phyloP scores from a whole-genome alignment of 2,113 vertebrate species.

The Nothobranchius kuhntae region DNA sequence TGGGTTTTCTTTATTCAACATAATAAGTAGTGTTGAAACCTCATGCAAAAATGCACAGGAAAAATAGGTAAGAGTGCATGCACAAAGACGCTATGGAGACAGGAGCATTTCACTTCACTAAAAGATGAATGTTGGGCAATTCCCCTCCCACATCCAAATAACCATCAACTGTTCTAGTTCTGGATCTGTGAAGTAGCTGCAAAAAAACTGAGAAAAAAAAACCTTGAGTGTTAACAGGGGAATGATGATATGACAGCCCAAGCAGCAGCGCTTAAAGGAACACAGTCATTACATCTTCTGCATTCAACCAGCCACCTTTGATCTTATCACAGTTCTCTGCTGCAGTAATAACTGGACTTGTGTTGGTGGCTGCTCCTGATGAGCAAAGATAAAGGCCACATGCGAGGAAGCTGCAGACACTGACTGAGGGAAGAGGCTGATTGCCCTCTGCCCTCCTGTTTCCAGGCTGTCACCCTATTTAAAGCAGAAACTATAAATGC shows the following conservation, averaged over 20 bases:
- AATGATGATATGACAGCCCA: slow-evolving; percentile 66
- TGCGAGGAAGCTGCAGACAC: slow-evolving; percentile 35
- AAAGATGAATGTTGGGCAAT: slow-evolving; percentile 14
- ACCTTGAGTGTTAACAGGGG: slow-evolving; percentile 21
- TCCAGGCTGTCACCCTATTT: slow-evolving; percentile 32
- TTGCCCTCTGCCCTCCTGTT: slow-evolving; percentile 47
- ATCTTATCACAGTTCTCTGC: slow-evolving; percentile 56
- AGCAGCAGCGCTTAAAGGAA: slow-evolving; percentile 54
- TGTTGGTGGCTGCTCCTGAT: slow-evolving; percentile 53
- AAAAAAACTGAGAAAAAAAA: slow-evolving; percentile 20
- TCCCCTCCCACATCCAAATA: slow-evolving; percentile 38
- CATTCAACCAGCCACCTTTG: slow-evolving; percentile 60
- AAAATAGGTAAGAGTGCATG: neutral
- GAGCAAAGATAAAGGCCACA: slow-evolving; percentile 54
- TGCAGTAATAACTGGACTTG: slow-evolving; percentile 59
- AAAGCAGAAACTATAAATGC: slow-evolving; percentile 25
- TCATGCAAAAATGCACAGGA: slow-evolving; percentile 17
- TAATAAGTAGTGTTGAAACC: slow-evolving; percentile 35
- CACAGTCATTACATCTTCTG: slow-evolving; percentile 52
- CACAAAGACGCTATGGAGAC: neutral
- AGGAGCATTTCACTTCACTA: slow-evolving; percentile 25
- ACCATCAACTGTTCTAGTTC: slow-evolving; percentile 41
- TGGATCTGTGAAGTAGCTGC: slow-evolving; percentile 34
- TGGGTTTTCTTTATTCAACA: slow-evolving; percentile 25
- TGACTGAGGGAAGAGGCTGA: slow-evolving; percentile 47